phyloP scores from a whole-genome alignment of 2,888 invertebrate species.

The Hecatera dysodea region DNA sequence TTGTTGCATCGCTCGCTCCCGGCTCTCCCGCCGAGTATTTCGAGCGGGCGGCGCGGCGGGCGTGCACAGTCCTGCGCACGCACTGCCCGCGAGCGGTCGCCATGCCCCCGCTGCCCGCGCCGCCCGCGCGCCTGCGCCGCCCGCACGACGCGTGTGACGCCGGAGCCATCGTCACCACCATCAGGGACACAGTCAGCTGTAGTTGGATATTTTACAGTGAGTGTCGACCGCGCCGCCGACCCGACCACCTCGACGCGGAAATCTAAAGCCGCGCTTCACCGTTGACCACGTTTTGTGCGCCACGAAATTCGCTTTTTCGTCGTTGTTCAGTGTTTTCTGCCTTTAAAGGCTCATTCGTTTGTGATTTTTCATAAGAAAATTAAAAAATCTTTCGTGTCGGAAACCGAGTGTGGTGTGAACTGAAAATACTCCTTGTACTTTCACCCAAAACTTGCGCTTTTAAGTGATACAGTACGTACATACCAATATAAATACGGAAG shows the following conservation, averaged over 20 bases:
- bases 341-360: conserved; percentile 38
- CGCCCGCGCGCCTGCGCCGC: conserved; percentile 80
- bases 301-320: conserved; percentile 60
- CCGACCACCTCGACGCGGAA: conserved; percentile 58
- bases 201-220: conserved; percentile 95
- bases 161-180: conserved; percentile 91
- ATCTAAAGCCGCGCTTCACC: conserved; percentile 67
- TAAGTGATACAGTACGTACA: conserved; percentile 51
- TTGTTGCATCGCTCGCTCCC: conserved; percentile 89
- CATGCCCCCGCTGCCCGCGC: conserved; percentile 88
- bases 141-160: conserved; percentile 86
- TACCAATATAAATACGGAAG: conserved; percentile 8
- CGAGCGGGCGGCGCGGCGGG: conserved; percentile 76
- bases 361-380: conserved; percentile 47
- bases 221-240: conserved; percentile 76
- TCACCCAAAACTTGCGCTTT: conserved; percentile 10
- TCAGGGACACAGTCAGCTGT: conserved; percentile 93
- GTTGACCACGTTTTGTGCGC: conserved; percentile 69
- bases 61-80: conserved; percentile 85
- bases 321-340: conserved; percentile 66
- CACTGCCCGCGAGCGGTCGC: conserved; percentile 83
- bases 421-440: conserved; percentile 37
- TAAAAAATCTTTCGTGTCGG: conserved; percentile 25
- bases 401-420: conserved; percentile 55
- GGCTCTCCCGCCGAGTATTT: conserved; percentile 87